Percentiles rank a stretch among this genome's conserved stretches.
phyloP scores from a whole-genome alignment of 2,888 invertebrate species.

The Andricus curvator region DNA sequence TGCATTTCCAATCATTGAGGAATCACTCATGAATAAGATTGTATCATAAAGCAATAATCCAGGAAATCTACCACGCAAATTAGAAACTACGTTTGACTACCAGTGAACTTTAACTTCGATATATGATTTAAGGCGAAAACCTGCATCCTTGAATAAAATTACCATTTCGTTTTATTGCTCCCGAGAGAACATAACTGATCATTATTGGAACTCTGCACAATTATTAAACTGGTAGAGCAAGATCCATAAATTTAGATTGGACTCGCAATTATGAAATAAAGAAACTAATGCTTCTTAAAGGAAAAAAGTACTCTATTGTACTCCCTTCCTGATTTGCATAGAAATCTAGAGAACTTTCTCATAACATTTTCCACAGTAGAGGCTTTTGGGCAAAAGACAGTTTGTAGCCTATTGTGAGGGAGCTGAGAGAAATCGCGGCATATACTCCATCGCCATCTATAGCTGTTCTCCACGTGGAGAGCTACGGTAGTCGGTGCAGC shows the following conservation, averaged over 20 bases:
- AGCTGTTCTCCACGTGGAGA: slow-evolving; percentile 22
- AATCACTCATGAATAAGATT: neutral
- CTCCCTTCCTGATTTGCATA: slow-evolving; percentile 26
- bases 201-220: neutral
- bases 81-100: no score
- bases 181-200: neutral
- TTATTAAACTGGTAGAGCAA: neutral
- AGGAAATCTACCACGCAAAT: neutral
- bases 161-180: neutral
- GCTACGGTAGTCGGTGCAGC: slow-evolving; percentile 31
- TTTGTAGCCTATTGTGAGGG: slow-evolving; percentile 17
- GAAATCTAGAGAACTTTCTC: slow-evolving; percentile 35
- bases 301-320: slow-evolving; percentile 15
- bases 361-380: neutral
- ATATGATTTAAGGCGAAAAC: no score
- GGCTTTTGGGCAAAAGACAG: slow-evolving; percentile 26
- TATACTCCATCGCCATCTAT: neutral
- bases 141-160: no score
- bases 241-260: neutral
- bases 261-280: neutral
- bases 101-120: no score
- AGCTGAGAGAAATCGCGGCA: slow-evolving; percentile 23
- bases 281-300: no score
- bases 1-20: slow-evolving; percentile 1
- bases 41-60: neutral